phyloP scores from a whole-genome alignment of 2,113 vertebrate species.

The Macquaria australasica region DNA sequence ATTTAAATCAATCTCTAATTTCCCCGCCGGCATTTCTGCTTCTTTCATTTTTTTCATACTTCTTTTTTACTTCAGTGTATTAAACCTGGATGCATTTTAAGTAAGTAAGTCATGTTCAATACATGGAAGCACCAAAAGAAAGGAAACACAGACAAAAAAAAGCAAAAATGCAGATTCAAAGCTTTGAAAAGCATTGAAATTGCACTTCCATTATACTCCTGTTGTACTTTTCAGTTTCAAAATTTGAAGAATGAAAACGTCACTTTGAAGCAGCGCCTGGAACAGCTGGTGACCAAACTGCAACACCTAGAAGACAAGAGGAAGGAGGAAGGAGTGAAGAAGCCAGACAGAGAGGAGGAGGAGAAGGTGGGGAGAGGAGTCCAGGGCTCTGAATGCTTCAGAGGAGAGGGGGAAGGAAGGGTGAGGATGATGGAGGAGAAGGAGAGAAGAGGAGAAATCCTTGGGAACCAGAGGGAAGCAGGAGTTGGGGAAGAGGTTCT shows the following conservation, averaged over 20 bases:
- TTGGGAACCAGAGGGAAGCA: conserved; percentile 77
- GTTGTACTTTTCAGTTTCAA: conserved; percentile 76
- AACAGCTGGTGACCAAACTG: conserved; percentile 68
- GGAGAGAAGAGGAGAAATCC: conserved; percentile 63
- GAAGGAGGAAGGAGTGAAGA: conserved; percentile 36
- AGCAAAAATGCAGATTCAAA: conserved; percentile 1
- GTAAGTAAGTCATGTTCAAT: conserved; percentile 6
- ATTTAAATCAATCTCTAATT: conserved; percentile 25
- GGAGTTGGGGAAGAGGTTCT: conserved; percentile 83
- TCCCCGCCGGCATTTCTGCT: neutral
- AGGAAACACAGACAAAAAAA: neutral
- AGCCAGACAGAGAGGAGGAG: conserved; percentile 22
- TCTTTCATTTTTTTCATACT: neutral
- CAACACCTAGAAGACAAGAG: conserved; percentile 48
- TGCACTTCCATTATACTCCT: neutral
- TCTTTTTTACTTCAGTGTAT: conserved; percentile 9
- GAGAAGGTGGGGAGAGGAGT: conserved; percentile 67
- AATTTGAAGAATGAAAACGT: conserved; percentile 84
- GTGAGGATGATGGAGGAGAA: conserved; percentile 59
- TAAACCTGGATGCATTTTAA: conserved; percentile 17
- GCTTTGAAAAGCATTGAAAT: neutral
- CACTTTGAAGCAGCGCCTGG: conserved; percentile 76
- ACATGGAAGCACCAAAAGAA: neutral
- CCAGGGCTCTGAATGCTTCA: conserved; percentile 66
- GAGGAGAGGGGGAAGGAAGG: conserved; percentile 80